Evolutionary conservation across 2,113 vertebrate species (phyloP), one percentile per base, ranked within the genome.

Genomic region (Edolisoma coerulescens): DNA sequence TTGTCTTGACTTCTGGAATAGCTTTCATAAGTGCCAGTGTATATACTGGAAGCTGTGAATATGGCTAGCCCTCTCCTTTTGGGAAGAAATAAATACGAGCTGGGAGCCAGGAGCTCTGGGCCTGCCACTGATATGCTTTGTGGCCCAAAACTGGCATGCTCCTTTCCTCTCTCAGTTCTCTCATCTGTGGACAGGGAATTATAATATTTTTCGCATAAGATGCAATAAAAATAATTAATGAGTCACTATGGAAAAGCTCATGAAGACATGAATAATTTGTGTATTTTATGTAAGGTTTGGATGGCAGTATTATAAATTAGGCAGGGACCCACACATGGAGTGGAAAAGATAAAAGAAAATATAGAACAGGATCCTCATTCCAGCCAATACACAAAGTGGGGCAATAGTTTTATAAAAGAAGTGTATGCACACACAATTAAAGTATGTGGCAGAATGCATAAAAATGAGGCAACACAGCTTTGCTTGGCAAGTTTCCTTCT

Each of bases 191-290:
- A 80, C 85, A 76, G 33, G 63, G 39, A 94, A 90, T 91, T 21
- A 47, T 23, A 91, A 42, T 75, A 65, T 80, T 90, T 93, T 95
- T 80, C 4, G 2, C 54, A 52, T 65, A 95, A 80, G 50, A 69
- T 70, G 16, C 33, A 47, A 88, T 91, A 87, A 96, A 95, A 91
- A 85, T 91, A 80, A 93, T 93, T 96, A 95, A 85, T 80, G 70
- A 93, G 50, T 57, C 75, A 77, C 75, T 59, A 63, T 59, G 68
- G 90, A 94, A 96, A 95, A 90, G 42, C 70, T 71, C 57, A 79
- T 30, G 81, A 75, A 91, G 69, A 89, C 42, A 87, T 69, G 39
- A 95, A 90, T 89, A 92, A 83, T 90, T 79, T 95, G 70, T 85
- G n/a, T 73, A 70, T 91, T 94, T 91, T 90, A 69, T 83, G 45